Evolutionary conservation across 2,888 invertebrate genomes (phyloP), one percentile per base, ranked within the genome.

Genomic region (Callinectes sapidus): DNA sequence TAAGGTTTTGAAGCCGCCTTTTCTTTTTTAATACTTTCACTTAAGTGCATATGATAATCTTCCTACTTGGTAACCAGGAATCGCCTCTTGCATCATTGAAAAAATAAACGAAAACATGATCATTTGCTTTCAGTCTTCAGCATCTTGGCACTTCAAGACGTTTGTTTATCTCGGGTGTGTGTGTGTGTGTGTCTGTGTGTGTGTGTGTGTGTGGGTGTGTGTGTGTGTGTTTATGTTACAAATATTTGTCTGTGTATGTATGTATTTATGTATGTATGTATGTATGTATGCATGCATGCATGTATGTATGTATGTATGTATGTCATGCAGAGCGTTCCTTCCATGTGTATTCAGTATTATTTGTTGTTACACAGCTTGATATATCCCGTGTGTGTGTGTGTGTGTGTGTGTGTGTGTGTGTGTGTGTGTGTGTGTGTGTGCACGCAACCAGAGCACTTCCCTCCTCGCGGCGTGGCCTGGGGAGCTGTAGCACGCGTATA

Each of bases 381-480:
- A 10, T 48, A 48, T 48, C 8, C 48, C 10, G 71, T n/a, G 71
- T 71, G 71, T n/a, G 71, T 71, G 71, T n/a, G 71, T 71, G 71
- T n/a, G 71, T 71, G 71, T n/a, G 71, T 71, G 71, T n/a, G 71
- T 71, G 71, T 71, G 71, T 66, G 66, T 66, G 66, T 66, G 66
- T 66, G 66, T 66, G 66, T 66, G 66, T 66, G 66, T 66, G 66
- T 66, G 66, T 66, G 66, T 66, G 66, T 71, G 71, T 71, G 71
- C 23, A n/a, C n/a, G 71, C n/a, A n/a, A 61, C 18, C 61, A n/a
- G 71, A 10, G 10, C 71, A 28, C 71, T 71, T 10, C 71, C n/a
- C 71, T n/a, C n/a, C n/a, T 28, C 71, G 71, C 71, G n/a, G 71
- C 28, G n/a, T 71, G n/a, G 71, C 71, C 5, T 71, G 28, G 35